Base-by-base conservation (phyloP, 2,113 vertebrate genomes). In the Gavialis gangeticus region DNA sequence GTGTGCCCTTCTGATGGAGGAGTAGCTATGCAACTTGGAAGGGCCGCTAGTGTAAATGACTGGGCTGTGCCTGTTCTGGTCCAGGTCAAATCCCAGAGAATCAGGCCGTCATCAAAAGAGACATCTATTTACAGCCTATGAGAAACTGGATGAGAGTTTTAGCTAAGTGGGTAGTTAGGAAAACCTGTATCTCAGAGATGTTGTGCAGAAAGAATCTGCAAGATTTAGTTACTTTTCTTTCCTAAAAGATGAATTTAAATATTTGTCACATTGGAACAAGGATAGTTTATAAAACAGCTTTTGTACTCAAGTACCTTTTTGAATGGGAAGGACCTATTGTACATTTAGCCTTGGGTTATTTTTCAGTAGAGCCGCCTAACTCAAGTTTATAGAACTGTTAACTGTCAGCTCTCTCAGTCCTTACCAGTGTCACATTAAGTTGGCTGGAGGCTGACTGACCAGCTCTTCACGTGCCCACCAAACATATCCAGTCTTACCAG, bases 341-440 rank as follows among this genome's bases (percentile, higher is more conserved):
- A 46, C 80, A 79, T 75, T 60, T 96, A 96, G 92, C 96, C 94
- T 63, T 89, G 82, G 87, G 95, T 86, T 90, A 88, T 93, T 55
- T 93, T 90, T 90, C 85, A 90, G 83, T 92, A 93, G 58, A 28
- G 58, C 94, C 90, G 94, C 96, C 64, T 56, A 95, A 95, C 34
- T 80, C 46, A 75, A 85, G 17, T 95, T 84, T 95, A 82, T 75
- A 89, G 82, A 89, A 86, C 75, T 82, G 90, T 96, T 95, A 95
- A 89, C 90, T 96, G 93, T 93, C 88, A 54, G 34, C 21, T 22
- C 21, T 71, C 24, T 19, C 87, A 96, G 87, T 93, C 93, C 94
- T 97, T 95, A 97, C 96, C 95, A 96, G 92, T 92, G 82, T 96
- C 78, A 92, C 93, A 55, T 94, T 96, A 95, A 94, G 93, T 14